Conservation (phyloP, 2,888 invertebrate genomes). For the Mycogona germanica region DNA sequence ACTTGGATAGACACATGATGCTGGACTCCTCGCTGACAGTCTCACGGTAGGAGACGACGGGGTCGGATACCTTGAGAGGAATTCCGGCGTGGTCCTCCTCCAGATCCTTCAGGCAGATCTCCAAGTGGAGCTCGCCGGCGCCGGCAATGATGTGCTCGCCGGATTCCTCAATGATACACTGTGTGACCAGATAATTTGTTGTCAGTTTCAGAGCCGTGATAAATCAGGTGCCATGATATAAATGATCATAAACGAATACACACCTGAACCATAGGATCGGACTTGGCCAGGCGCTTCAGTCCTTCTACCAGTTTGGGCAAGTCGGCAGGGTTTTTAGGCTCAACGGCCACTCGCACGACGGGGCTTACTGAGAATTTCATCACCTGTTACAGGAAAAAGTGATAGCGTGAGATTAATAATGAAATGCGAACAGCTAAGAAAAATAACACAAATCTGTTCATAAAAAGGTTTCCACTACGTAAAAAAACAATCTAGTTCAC, state of each 20-base stretch:
- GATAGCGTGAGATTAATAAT: no score
- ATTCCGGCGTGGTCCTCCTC: constrained; percentile 99
- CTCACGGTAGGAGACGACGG: constrained; percentile 97
- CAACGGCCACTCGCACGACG: constrained; percentile 98
- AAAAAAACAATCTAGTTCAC: no score
- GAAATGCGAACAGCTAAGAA: neutral
- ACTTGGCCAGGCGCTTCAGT: constrained; percentile 97
- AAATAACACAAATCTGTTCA: neutral
- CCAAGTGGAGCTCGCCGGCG: constrained; percentile 98
- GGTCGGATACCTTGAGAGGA: constrained; percentile 97
- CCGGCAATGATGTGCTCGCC: constrained; percentile 99
- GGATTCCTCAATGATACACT: constrained; percentile 98
- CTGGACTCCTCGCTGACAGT: constrained; percentile 88
- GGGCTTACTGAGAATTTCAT: constrained; percentile 99
- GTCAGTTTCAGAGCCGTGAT: no score
- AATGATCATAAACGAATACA: neutral
- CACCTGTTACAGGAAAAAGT: constrained; percentile 46
- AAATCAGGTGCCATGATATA: neutral
- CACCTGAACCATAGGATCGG: constrained; percentile 93
- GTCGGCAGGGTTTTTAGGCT: constrained; percentile 98
- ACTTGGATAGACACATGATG: constrained; percentile 95
- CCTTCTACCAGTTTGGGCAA: constrained; percentile 97
- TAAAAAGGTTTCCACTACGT: no score
- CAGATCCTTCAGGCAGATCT: constrained; percentile 98
- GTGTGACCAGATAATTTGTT: constrained; percentile 31